These are phyloP conservation scores for Hyperoplus immaculatus DNA, from an alignment of 2,797 vertebrate species.

Conservation along the genomic window DNA sequence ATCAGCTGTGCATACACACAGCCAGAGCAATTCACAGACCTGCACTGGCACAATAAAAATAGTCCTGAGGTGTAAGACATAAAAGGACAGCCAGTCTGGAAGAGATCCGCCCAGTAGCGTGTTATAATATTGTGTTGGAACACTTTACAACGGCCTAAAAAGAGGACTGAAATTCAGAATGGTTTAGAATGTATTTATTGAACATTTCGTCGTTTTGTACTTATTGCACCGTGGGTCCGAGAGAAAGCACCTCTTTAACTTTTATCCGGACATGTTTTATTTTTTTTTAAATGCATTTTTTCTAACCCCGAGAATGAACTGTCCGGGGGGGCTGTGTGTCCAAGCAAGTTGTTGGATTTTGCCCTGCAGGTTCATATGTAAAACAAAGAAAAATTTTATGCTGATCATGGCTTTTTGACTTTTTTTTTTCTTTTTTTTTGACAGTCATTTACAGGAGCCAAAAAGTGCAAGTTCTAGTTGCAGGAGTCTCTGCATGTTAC, in stretches of 20 bases:
- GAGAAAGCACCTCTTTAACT: no score
- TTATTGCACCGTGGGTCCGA: no score
- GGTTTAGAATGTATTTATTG: no score
- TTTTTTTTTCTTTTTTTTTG: no score
- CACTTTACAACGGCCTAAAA: conserved; percentile 14
- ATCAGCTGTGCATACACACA: not conserved
- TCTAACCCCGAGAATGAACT: not conserved
- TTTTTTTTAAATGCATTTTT: not conserved
- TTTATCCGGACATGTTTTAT: not conserved
- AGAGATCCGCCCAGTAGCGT: conserved; percentile 1
- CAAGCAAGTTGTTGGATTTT: not conserved
- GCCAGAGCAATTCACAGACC: not conserved
- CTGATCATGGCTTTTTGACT: not conserved
- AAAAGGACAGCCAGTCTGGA: conserved; percentile 4
- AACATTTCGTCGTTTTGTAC: no score
- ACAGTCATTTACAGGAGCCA: not conserved
- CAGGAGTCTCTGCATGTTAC: not conserved
- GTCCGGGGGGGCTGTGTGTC: not conserved
- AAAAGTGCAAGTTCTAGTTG: not conserved
- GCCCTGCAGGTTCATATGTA: not conserved
- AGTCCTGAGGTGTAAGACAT: not conserved
- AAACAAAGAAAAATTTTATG: no score
- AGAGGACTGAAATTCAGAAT: not conserved
- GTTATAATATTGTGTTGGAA: conserved; percentile 23
- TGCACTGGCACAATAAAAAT: not conserved